Evolutionary conservation across 1,140 invertebrate genomes (phyloP), one percentile per base, ranked within the genome.

Genomic region (Musca domestica): DNA sequence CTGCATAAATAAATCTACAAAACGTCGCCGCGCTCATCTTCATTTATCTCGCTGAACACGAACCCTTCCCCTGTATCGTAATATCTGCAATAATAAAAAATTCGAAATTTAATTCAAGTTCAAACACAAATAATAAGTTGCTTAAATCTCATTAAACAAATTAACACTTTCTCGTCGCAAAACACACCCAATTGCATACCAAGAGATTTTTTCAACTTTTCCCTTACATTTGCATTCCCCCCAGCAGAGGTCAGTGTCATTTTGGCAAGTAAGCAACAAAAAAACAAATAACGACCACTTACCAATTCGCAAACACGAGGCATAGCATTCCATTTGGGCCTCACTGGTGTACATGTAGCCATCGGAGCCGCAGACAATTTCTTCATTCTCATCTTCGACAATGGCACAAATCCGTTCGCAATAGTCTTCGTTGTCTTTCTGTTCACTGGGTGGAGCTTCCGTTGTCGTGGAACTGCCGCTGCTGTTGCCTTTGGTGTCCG

Each of bases 261-360:
- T 52, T 23, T 34, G 9, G 12, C 14, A 49, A 12, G 19, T 65
- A 15, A 34, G 15, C 17, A 17, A 6, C 65, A 56, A 27, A 67
- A 46, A 7, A 25, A 19, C 12, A 27, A 41, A 27, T 22, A 46
- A 47, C 15, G 10, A 47, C 1, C 22, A 69, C 72, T 71, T 66
- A 80, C 78, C 76, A 64, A 80, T 80, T 48, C 76, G 76, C 41
- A 80, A 66, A 47, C 78, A 80, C 0, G 77, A 72, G 1, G 78
- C 75, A 70, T 80, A 80, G 23, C 78, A 80, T 65, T 80, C 71
- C 27, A 80, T 68, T 66, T 80, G 78, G 1, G 78, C 66, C 56
- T 80, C 78, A 27, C 78, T 78, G 6, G 78, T 80, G 52, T 80
- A 80, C 78, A 80, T 80, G 25, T 78, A 80, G 47, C 78, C 78